A percentile compares a stretch with the other conserved stretches of the same genome.
Conservation (phyloP, 2,113 vertebrate genomes). For the Lethenteron reissneri region DNA sequence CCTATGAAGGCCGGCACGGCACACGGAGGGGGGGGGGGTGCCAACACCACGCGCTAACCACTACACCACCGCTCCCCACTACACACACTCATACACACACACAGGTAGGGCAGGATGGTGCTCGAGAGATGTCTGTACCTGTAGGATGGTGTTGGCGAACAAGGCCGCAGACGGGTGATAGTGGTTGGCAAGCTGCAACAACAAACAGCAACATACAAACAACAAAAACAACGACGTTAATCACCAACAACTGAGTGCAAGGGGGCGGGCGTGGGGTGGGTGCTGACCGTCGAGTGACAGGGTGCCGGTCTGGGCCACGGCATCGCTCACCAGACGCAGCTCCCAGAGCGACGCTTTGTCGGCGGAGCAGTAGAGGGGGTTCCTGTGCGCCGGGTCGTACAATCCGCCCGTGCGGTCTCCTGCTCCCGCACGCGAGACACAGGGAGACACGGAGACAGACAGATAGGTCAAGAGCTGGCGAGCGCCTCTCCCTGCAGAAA, state of each 20-base stretch:
- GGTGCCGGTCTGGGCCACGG: no score
- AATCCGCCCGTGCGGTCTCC: neutral
- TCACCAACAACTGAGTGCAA: no score
- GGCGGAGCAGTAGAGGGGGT: constrained; percentile 4
- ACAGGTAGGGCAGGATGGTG: neutral
- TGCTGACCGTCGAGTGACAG: no score
- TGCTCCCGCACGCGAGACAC: neutral
- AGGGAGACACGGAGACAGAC: no score
- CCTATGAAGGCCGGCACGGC: no score
- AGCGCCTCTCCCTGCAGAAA: no score
- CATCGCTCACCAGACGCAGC: neutral
- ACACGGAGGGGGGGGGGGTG: no score
- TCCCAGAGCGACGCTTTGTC: constrained; percentile 2
- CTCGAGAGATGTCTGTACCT: neutral
- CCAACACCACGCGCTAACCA: no score
- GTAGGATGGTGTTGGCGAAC: constrained; percentile 1
- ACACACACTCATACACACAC: constrained; percentile 1
- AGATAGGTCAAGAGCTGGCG: no score
- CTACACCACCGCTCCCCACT: no score
- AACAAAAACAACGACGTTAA: no score
- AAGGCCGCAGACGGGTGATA: neutral
- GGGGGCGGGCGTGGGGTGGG: no score
- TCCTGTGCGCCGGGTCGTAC: neutral
- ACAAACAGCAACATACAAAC: neutral
- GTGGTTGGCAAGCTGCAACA: constrained; percentile 1